Percentiles rank a stretch among this genome's conserved stretches.
Conservation (phyloP, 2,113 vertebrate genomes). For the Girardinichthys multiradiatus region DNA sequence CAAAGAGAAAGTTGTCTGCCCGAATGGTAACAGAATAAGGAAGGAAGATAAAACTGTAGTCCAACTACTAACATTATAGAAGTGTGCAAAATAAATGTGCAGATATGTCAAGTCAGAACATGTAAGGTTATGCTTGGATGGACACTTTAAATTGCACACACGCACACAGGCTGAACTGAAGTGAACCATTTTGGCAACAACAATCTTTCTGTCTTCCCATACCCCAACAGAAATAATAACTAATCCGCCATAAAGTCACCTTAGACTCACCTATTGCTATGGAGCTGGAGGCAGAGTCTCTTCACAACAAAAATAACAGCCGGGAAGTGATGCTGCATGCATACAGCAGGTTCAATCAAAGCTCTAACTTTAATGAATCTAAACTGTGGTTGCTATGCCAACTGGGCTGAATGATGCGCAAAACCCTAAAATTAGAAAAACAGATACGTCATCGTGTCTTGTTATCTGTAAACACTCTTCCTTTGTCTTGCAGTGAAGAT, state of each 20-base stretch:
- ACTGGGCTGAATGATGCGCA: constrained; percentile 50
- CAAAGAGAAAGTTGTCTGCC: constrained; percentile 48
- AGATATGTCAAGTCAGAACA: constrained; percentile 28
- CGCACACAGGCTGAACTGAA: constrained; percentile 4
- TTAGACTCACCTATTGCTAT: constrained; percentile 53
- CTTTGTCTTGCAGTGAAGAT: constrained; percentile 6
- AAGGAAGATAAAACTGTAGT: constrained; percentile 23
- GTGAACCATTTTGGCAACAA: constrained; percentile 22
- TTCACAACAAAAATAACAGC: constrained; percentile 13
- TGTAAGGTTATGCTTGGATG: not conserved
- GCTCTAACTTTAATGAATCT: constrained; percentile 11
- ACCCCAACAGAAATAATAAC: constrained; percentile 38
- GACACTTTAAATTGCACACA: not conserved
- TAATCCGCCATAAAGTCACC: constrained; percentile 35
- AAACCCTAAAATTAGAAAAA: constrained; percentile 52
- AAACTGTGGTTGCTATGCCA: constrained; percentile 50
- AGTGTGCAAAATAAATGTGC: constrained; percentile 6
- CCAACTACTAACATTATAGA: constrained; percentile 21
- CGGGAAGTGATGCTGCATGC: not conserved
- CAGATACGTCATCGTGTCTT: constrained; percentile 27
- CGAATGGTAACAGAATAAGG: constrained; percentile 13
- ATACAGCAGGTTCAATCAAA: constrained; percentile 5
- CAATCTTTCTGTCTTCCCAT: constrained; percentile 21
- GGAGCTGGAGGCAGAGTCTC: not conserved
- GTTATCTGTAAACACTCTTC: constrained; percentile 16